Evolutionary conservation across 2,888 invertebrate genomes (phyloP).

Genomic region (Bombyx huttoni): DNA sequence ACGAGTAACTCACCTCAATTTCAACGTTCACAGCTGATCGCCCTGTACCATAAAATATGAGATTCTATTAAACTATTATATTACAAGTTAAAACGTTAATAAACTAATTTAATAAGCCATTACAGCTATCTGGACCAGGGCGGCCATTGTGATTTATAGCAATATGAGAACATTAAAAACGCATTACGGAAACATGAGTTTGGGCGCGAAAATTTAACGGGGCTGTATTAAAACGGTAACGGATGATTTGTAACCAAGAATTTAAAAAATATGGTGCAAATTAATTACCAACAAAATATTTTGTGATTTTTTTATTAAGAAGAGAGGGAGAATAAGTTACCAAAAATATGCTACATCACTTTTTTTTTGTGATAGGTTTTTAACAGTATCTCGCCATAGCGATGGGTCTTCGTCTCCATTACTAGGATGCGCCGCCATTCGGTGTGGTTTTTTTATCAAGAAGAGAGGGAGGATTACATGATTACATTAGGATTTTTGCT

Average conservation of each 20-base stretch:
- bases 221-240: conserved; percentile 44
- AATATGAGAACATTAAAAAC: conserved; percentile 73
- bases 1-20: background rate
- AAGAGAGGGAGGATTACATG: no score
- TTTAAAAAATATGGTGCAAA: background rate
- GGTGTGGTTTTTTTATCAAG: background rate
- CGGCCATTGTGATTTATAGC: conserved; percentile 66
- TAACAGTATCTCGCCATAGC: no score
- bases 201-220: conserved; percentile 62
- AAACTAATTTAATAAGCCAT: conserved; percentile 68
- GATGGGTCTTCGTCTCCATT: no score
- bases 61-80: conserved; percentile 25
- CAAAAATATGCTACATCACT: no score
- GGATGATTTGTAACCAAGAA: conserved; percentile 33
- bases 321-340: no score
- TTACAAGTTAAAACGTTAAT: conserved; percentile 30
- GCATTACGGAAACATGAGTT: conserved; percentile 71
- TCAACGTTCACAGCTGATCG: conserved; percentile 2
- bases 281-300: background rate
- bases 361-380: no score
- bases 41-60: conserved; percentile 6
- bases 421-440: no score
- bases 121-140: conserved; percentile 69
- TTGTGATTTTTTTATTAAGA: background rate
- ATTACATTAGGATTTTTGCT: no score